phyloP scores from a whole-genome alignment of 2,113 vertebrate genomes.

The Cervus canadensis region DNA sequence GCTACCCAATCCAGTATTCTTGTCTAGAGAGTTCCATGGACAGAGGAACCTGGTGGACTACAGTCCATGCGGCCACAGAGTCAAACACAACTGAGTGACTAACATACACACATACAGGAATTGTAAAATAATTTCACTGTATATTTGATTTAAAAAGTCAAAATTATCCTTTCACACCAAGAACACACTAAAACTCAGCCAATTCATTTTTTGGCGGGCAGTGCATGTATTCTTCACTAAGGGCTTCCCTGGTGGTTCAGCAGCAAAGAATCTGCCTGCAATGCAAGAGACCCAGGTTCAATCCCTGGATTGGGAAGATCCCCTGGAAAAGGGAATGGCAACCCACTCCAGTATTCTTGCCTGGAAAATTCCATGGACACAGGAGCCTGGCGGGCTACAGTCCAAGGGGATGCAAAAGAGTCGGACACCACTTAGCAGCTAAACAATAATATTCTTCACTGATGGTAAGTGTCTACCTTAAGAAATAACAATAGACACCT shows the following conservation, averaged over 20 bases:
- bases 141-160: neutral
- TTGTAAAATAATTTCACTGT: neutral
- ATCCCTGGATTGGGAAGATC: neutral
- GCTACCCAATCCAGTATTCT: neutral
- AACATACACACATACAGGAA: neutral
- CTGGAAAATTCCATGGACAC: neutral
- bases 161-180: neutral
- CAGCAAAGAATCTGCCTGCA: neutral
- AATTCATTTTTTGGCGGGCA: neutral
- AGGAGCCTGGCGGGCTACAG: neutral
- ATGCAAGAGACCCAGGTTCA: neutral
- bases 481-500: neutral
- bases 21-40: neutral
- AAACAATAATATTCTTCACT: neutral
- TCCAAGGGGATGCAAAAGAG: neutral
- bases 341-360: neutral
- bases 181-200: neutral
- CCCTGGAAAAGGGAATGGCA: neutral
- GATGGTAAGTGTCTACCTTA: neutral
- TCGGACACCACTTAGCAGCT: fast-evolving
- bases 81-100: neutral
- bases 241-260: neutral
- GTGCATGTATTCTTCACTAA: neutral
- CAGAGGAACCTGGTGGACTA: neutral
- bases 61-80: neutral